Evolutionary conservation across 2,797 vertebrate species (phyloP).

Genomic region (Pipistrellus kuhlii): DNA sequence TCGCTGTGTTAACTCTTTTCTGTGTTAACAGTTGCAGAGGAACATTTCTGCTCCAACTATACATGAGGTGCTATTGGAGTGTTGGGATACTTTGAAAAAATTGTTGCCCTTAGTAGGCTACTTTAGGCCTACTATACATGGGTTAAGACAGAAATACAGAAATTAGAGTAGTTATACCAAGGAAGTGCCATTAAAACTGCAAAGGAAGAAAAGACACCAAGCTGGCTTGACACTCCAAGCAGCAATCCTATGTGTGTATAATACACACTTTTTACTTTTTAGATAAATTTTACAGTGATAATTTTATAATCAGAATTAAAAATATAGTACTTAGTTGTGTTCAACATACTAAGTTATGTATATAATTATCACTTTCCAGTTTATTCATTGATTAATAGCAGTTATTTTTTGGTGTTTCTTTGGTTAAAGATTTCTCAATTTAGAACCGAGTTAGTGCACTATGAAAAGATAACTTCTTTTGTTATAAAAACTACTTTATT

Average conservation of each 20-base stretch:
- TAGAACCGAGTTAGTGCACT: neutral
- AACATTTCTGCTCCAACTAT: neutral
- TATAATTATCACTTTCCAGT: conserved; percentile 21
- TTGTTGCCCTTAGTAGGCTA: neutral
- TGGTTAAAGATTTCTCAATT: neutral
- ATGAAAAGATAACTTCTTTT: conserved; percentile 11
- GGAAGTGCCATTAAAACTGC: neutral
- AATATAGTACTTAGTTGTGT: conserved; percentile 6
- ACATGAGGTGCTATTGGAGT: neutral
- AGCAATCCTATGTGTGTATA: neutral
- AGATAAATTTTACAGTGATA: conserved; percentile 24
- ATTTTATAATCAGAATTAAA: conserved; percentile 46
- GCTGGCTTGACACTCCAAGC: neutral
- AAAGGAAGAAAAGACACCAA: neutral
- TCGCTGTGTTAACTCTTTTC: neutral
- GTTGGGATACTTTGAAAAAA: conserved; percentile 10
- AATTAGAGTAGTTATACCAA: neutral
- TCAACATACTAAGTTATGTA: neutral
- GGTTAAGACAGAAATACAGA: neutral
- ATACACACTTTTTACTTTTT: neutral
- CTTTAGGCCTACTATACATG: neutral
- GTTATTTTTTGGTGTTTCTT: conserved; percentile 15
- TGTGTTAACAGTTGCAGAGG: neutral
- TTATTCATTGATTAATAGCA: conserved; percentile 8
- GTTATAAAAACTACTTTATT: conserved; percentile 17